Evolutionary conservation across 2,797 vertebrate species (phyloP).

Genomic region (Saxicola maurus): DNA sequence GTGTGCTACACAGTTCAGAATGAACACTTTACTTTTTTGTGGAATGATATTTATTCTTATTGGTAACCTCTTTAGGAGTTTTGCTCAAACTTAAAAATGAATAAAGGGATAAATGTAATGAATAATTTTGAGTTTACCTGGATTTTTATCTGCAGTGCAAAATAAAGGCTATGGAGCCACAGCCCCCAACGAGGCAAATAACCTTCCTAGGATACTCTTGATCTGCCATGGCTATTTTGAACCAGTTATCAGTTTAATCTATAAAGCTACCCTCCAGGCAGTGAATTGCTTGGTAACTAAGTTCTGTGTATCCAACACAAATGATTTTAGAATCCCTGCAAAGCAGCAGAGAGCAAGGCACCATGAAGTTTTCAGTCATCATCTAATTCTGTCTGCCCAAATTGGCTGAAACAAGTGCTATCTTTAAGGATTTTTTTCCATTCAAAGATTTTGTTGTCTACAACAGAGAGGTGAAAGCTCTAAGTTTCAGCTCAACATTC

Average conservation of each 20-base stretch:
- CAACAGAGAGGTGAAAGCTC: not conserved
- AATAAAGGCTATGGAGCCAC: not conserved
- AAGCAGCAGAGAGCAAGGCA: not conserved
- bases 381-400: not conserved
- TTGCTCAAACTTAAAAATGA: not conserved
- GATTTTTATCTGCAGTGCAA: not conserved
- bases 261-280: not conserved
- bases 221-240: not conserved
- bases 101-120: not conserved
- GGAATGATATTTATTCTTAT: not conserved
- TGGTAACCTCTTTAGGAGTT: not conserved
- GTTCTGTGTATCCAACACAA: not conserved
- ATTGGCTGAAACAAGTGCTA: not conserved
- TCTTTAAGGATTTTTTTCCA: not conserved
- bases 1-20: not conserved
- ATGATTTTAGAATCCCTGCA: not conserved
- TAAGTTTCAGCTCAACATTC: not conserved
- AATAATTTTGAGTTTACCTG: not conserved
- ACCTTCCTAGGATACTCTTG: not conserved
- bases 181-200: not conserved
- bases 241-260: not conserved
- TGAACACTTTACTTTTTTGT: not conserved
- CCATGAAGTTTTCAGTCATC: not conserved
- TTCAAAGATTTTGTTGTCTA: not conserved
- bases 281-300: not conserved